Conservation (phyloP, 2,113 vertebrate species). For the Serinus canaria region DNA sequence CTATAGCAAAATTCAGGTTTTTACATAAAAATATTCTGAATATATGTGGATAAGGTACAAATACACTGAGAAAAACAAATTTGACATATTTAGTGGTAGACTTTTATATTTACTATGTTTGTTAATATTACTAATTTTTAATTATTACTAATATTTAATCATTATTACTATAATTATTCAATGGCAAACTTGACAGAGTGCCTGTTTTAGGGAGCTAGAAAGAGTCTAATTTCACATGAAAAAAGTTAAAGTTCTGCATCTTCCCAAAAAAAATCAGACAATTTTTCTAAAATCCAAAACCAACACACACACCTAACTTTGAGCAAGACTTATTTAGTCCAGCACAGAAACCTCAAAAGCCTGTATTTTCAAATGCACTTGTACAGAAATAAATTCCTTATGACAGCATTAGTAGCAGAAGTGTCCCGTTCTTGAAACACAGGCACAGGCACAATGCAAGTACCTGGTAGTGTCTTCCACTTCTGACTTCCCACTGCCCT, state of each 20-base stretch:
- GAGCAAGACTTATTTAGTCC: background rate
- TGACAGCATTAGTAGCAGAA: background rate
- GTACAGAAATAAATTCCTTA: background rate
- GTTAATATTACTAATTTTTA: background rate
- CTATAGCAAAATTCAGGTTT: rapidly evolving
- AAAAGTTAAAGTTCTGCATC: background rate
- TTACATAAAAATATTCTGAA: background rate
- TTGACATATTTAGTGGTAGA: background rate
- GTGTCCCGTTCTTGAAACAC: background rate
- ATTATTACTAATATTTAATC: background rate
- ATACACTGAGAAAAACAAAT: background rate
- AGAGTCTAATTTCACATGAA: background rate
- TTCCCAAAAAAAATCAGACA: background rate
- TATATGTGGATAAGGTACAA: background rate
- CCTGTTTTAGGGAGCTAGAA: background rate
- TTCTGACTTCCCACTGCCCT: background rate
- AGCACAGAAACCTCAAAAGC: background rate
- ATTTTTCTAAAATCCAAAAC: background rate
- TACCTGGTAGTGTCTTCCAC: background rate
- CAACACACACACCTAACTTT: background rate
- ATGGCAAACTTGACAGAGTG: background rate
- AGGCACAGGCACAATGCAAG: background rate
- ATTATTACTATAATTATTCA: background rate
- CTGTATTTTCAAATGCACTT: background rate
- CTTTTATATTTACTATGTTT: background rate